Evolutionary conservation across 1,140 invertebrate genomes (phyloP).

Genomic region (Whitmania pigra): DNA sequence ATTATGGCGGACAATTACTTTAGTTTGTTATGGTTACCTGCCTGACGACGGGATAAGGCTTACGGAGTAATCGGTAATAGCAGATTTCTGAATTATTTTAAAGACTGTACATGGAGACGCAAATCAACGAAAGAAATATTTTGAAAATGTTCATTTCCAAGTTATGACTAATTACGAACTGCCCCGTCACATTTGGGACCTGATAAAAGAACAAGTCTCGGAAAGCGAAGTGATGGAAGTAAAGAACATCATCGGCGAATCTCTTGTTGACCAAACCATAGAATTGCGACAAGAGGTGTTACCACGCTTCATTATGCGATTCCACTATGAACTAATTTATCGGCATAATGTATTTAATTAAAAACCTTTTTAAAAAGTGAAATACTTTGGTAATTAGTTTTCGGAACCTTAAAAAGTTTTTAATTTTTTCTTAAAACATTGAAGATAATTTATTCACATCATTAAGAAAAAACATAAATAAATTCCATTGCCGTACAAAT

Average conservation of each 20-base stretch:
- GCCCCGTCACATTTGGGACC: not conserved
- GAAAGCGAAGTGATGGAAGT: not conserved
- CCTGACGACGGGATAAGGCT: too few relatives aligned
- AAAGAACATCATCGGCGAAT: not conserved
- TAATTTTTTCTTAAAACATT: too few relatives aligned
- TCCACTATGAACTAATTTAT: not conserved
- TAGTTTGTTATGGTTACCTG: too few relatives aligned
- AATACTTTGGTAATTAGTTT: not conserved
- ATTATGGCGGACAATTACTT: too few relatives aligned
- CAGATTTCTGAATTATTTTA: not conserved
- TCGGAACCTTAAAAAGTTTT: too few relatives aligned
- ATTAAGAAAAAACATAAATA: too few relatives aligned
- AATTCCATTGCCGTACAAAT: too few relatives aligned
- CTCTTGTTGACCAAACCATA: conserved; percentile 6
- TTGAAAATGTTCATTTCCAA: not conserved
- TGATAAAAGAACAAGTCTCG: not conserved
- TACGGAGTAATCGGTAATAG: too few relatives aligned
- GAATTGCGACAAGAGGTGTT: not conserved
- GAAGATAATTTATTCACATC: too few relatives aligned
- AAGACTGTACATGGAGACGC: not conserved
- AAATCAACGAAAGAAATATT: not conserved
- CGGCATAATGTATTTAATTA: too few relatives aligned
- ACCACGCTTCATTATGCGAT: not conserved
- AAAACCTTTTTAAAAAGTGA: not conserved
- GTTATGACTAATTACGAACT: not conserved